Base-by-base conservation (phyloP, 92 coral and sea anemone genomes). In the Muricea muricata region DNA sequence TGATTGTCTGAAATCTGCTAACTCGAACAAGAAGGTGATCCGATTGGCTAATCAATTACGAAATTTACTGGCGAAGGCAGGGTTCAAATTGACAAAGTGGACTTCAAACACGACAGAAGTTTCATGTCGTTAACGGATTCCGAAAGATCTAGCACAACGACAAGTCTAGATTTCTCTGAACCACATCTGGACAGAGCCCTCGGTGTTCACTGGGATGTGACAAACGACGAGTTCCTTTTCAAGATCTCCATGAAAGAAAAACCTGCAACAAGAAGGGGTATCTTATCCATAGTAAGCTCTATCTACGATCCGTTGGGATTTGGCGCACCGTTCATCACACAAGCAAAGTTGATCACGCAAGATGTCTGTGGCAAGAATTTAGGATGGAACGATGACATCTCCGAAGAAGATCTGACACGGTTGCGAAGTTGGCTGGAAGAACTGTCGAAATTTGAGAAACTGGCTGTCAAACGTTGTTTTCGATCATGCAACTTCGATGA, bases 221-320 rank as follows among this genome's bases (percentile, higher is more conserved):
- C 56, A 55, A 32, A 20, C 25, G 80, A 74, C 33, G 12, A 39
- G 39, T 50, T 50, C 21, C 21, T 14, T 10, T 50, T 50, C 70
- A 50, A 56, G 46, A 68, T 83, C 54, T 24, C 35, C 31, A 34
- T 71, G 1, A 83, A 73, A 17, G 76, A 70, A 12, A 34, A 68
- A 26, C 39, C 65, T 15, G 42, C 57, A 7, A 73, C 79, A 17
- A 74, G 80, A 74, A 33, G 80, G 47, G 80, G 80, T 1, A 74
- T 74, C 23, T 24, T 83, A 30, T 71, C 80, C 12, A 71, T 54
- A 5, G 73, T 83, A 4, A 48, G 87, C 17, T 83, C 81, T 2
- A 73, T 83, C n/a, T 54, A 72, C 11, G 81, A 83, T 79, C 87
- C 81, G 15, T 42, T 78, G 68, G 83, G 73, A 32, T 78, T 78